Evolutionary conservation across 1,140 invertebrate species (phyloP).

Genomic region (Drosophila simulans): DNA sequence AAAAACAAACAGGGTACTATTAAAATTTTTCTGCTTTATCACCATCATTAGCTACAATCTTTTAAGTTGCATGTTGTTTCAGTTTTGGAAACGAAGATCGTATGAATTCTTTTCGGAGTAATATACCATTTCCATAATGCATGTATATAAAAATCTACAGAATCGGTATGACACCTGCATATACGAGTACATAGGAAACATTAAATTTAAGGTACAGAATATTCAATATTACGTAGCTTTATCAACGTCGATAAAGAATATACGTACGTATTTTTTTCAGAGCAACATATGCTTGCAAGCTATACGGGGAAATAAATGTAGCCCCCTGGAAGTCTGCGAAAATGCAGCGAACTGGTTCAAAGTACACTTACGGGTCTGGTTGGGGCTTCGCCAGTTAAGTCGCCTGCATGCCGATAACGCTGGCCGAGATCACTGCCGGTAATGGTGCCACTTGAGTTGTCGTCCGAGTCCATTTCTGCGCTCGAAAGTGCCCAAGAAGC

Average conservation of each 20-base stretch:
- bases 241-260: not conserved
- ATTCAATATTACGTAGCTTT: not conserved
- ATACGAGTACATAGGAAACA: not conserved
- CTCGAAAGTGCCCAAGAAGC: slow-evolving; percentile 38
- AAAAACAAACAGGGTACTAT: not conserved
- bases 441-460: slow-evolving; percentile 41
- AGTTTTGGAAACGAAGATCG: not conserved
- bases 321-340: not conserved
- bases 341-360: slow-evolving; percentile 40
- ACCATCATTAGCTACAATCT: too few relatives aligned
- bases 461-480: slow-evolving; percentile 55
- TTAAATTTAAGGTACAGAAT: not conserved
- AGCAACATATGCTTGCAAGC: not conserved
- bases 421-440: slow-evolving; percentile 54
- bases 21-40: too few relatives aligned
- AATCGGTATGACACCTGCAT: not conserved
- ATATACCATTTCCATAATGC: too few relatives aligned
- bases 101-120: not conserved
- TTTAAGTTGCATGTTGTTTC: too few relatives aligned
- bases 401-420: slow-evolving; percentile 76
- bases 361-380: slow-evolving; percentile 70
- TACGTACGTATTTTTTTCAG: not conserved
- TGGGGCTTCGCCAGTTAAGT: slow-evolving; percentile 72
- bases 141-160: not conserved
- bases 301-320: not conserved